phyloP scores from a whole-genome alignment of 2,888 invertebrate genomes.

The Disparrhopalites patrizii region DNA sequence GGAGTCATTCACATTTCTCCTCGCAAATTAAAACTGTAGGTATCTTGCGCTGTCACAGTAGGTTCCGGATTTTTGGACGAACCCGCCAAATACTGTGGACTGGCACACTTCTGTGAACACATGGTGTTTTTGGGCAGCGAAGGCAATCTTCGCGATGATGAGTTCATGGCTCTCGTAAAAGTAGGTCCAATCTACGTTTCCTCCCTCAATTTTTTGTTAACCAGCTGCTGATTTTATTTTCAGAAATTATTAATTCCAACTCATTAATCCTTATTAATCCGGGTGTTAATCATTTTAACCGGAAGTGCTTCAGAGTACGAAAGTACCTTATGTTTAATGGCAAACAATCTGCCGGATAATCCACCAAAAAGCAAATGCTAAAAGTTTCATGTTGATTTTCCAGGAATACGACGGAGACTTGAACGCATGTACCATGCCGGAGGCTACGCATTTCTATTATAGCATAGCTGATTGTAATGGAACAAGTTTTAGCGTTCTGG shows the following conservation, averaged over 20 bases:
- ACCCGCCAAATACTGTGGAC: constrained; percentile 16
- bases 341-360: too few species aligned
- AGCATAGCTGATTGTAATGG: background rate
- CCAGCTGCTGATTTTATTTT: too few species aligned
- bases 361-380: background rate
- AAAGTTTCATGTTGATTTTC: background rate
- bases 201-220: too few species aligned
- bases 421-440: constrained; percentile 27
- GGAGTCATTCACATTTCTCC: background rate
- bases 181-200: too few species aligned
- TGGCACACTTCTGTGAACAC: constrained; percentile 28
- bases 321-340: too few species aligned
- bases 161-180: constrained; percentile 12
- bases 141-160: background rate
- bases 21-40: too few species aligned
- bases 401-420: constrained; percentile 15
- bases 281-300: too few species aligned
- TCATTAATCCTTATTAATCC: too few species aligned
- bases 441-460: constrained; percentile 19
- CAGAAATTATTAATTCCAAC: too few species aligned
- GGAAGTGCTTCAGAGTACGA: too few species aligned
- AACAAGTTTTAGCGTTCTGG: background rate
- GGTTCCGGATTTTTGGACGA: constrained; percentile 25
- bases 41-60: constrained; percentile 14
- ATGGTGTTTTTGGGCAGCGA: constrained; percentile 21